Percentiles rank a stretch among this genome's conserved stretches.
Evolutionary conservation across 37 sponge, comb jelly and placozoan species (phyloP).

Genomic region (Spongia lamella): DNA sequence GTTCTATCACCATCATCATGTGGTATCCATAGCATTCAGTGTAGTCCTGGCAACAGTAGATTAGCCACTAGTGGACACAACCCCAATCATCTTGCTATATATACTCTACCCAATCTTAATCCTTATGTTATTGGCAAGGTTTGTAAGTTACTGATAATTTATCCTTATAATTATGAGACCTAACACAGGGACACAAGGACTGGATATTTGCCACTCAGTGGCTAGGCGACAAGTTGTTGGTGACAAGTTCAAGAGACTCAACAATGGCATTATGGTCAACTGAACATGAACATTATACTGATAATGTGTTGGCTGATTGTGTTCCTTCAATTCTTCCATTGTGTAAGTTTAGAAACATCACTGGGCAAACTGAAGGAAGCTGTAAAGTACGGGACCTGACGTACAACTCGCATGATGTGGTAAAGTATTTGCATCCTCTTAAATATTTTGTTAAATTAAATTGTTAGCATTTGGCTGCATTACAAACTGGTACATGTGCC

Average conservation of each 20-base stretch:
- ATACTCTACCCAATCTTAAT: constrained; percentile 54
- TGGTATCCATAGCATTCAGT: constrained; percentile 72
- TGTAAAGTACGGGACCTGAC: constrained; percentile 68
- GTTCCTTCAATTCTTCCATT: constrained; percentile 47
- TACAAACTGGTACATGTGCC: constrained; percentile 58
- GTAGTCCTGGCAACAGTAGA: constrained; percentile 21
- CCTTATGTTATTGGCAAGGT: constrained; percentile 71
- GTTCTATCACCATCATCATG: constrained; percentile 13
- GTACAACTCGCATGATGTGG: constrained; percentile 25
- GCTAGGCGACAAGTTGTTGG: constrained; percentile 62
- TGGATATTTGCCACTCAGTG: constrained; percentile 88
- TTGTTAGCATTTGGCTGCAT: constrained; percentile 51
- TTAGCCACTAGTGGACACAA: constrained; percentile 74
- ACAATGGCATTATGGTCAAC: constrained; percentile 76
- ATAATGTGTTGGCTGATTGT: constrained; percentile 47
- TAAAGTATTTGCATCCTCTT: constrained; percentile 15
- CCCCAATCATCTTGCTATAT: constrained; percentile 73
- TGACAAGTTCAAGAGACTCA: constrained; percentile 80
- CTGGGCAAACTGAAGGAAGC: neutral
- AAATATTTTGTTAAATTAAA: neutral
- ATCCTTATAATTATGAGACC: neutral
- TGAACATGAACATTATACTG: neutral
- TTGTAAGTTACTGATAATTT: constrained; percentile 10
- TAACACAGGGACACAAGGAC: constrained; percentile 72
- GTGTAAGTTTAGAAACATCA: constrained; percentile 42